Conservation (phyloP, 2,113 vertebrate genomes). For the Tamias sibiricus region DNA sequence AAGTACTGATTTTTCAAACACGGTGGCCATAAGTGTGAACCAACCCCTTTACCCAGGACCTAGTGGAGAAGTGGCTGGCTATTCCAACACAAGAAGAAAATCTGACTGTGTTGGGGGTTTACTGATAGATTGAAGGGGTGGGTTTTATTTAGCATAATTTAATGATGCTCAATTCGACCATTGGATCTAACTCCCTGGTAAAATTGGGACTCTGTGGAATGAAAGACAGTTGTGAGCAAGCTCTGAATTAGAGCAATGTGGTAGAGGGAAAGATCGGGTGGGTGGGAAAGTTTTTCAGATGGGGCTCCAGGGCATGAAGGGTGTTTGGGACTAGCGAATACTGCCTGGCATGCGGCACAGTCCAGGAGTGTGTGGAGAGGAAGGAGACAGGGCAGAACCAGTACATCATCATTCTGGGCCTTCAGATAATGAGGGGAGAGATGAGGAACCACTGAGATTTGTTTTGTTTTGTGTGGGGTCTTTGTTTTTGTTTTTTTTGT, state of each 20-base stretch:
- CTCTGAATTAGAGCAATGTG: not conserved
- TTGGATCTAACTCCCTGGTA: not conserved
- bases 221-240: not conserved
- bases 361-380: no score
- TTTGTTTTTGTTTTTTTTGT: no score
- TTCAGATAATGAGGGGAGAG: not conserved
- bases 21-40: not conserved
- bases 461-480: not conserved
- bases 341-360: not conserved
- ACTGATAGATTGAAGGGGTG: no score
- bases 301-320: not conserved
- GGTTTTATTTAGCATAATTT: not conserved
- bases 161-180: not conserved
- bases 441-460: not conserved
- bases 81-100: not conserved
- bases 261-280: not conserved
- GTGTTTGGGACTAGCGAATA: not conserved
- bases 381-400: not conserved
- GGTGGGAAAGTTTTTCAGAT: not conserved
- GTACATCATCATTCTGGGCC: rapidly evolving
- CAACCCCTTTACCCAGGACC: no score
- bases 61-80: not conserved
- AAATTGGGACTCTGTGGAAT: not conserved
- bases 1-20: not conserved
- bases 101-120: not conserved